phyloP scores from a whole-genome alignment of 2,113 vertebrate species.

The Gambusia holbrooki region DNA sequence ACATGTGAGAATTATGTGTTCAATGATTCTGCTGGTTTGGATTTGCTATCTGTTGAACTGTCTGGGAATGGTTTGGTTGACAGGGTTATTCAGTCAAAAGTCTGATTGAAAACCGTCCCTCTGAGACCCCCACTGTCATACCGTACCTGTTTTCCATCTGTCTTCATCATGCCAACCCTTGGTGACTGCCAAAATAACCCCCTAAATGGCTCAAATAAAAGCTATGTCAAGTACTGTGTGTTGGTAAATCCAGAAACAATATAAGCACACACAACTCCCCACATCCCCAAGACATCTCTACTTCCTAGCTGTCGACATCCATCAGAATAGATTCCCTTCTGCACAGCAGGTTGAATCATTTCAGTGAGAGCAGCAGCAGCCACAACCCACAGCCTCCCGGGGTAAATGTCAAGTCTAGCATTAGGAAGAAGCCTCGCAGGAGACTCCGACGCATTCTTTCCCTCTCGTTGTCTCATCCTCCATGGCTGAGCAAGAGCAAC shows the following conservation, averaged over 20 bases:
- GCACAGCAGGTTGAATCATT: constrained; percentile 63
- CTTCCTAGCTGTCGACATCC: constrained; percentile 45
- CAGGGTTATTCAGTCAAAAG: constrained; percentile 38
- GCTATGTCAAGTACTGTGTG: constrained; percentile 38
- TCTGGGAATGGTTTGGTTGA: constrained; percentile 26
- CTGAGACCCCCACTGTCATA: constrained; percentile 32
- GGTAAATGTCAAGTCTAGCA: constrained; percentile 73
- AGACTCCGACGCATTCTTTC: constrained; percentile 51
- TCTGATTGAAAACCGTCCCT: constrained; percentile 25
- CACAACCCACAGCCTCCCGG: constrained; percentile 63
- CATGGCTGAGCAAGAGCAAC: constrained; percentile 56
- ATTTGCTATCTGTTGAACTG: constrained; percentile 11
- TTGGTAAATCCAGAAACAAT: constrained; percentile 58
- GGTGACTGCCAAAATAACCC: constrained; percentile 42
- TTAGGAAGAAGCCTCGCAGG: constrained; percentile 58
- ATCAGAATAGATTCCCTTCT: constrained; percentile 61
- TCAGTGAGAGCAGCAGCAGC: constrained; percentile 55
- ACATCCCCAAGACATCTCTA: constrained; percentile 28
- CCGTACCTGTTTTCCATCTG: constrained; percentile 40
- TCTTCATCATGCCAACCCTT: constrained; percentile 24
- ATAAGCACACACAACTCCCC: constrained; percentile 25
- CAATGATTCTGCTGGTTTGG: constrained; percentile 27
- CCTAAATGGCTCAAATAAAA: constrained; percentile 18
- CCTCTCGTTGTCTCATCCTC: constrained; percentile 44
- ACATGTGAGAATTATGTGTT: not conserved